These are phyloP conservation scores for Eupsittula cactorum DNA, from an alignment of 2,113 vertebrate species.

Conservation along the genomic window DNA sequence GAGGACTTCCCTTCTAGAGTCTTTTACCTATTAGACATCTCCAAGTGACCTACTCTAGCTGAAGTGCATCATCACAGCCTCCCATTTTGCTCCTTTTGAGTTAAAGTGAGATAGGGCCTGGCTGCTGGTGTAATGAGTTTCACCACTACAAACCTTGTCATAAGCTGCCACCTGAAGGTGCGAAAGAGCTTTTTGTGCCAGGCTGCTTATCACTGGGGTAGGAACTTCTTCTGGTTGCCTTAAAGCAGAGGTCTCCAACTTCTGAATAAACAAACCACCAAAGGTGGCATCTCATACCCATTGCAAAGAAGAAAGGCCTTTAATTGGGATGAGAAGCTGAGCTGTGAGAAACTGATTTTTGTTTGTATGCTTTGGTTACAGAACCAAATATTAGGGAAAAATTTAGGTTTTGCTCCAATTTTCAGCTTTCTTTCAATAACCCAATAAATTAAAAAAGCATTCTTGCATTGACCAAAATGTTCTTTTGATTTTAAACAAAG, in stretches of 20 bases:
- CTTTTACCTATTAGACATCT: not conserved
- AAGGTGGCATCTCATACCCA: not conserved
- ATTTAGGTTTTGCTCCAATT: not conserved
- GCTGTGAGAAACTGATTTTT: conserved; percentile 10
- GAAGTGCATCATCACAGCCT: not conserved
- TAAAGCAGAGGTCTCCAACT: not conserved
- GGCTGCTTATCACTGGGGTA: not conserved
- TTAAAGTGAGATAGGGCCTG: not conserved
- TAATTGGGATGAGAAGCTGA: not conserved
- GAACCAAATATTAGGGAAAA: conserved; percentile 19
- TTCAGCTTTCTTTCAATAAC: conserved; percentile 25
- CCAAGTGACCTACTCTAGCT: not conserved
- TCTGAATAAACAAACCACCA: not conserved
- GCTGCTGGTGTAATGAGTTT: not conserved
- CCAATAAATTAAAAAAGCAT: not conserved
- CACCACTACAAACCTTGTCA: not conserved
- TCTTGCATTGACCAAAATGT: not conserved
- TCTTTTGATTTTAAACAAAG: conserved; percentile 7
- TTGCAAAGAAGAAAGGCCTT: not conserved
- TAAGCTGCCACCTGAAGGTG: not conserved
- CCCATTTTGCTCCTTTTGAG: not conserved
- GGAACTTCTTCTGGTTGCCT: not conserved
- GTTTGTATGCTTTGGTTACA: conserved; percentile 8
- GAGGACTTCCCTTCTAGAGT: not conserved
- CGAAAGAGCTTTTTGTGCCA: not conserved